Conservation (phyloP, 1,140 invertebrate species). For the Platorchestia sp. region DNA sequence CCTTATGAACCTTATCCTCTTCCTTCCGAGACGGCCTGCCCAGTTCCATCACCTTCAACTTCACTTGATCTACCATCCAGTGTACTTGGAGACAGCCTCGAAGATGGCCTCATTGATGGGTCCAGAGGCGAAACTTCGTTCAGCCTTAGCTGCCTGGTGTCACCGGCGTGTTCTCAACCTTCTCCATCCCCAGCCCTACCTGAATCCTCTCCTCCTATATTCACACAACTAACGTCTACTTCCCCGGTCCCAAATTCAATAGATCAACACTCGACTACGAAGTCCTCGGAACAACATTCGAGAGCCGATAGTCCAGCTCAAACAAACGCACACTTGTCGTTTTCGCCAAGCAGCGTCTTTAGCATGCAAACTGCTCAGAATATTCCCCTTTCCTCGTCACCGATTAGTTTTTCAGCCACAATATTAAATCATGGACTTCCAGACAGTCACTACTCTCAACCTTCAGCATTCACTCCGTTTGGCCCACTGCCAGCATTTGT, state of each 20-base stretch:
- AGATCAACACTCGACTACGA: background rate
- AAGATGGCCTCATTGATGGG: background rate
- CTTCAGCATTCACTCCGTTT: slow-evolving; percentile 25
- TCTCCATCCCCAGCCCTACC: slow-evolving; percentile 70
- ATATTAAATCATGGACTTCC: background rate
- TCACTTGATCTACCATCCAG: slow-evolving; percentile 36
- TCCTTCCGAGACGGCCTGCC: background rate
- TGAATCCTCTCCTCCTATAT: slow-evolving; percentile 60
- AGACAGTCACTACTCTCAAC: background rate
- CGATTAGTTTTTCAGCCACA: background rate
- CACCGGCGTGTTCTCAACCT: slow-evolving; percentile 85
- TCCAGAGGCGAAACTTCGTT: slow-evolving; percentile 5
- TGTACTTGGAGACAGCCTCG: slow-evolving; percentile 1
- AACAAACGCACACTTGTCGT: background rate
- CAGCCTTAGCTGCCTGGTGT: slow-evolving; percentile 75
- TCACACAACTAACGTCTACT: slow-evolving; percentile 65
- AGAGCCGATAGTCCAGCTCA: background rate
- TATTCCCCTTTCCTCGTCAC: background rate
- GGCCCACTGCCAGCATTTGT: background rate
- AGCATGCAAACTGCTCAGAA: background rate
- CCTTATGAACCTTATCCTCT: slow-evolving; percentile 24
- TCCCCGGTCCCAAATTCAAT: background rate
- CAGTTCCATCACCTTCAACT: slow-evolving; percentile 55
- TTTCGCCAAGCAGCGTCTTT: background rate
- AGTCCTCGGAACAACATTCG: background rate